A percentile compares a stretch with the other conserved stretches of the same genome.
Conservation (phyloP, 2,797 vertebrate species). For the Periophthalmus magnuspinnatus region DNA sequence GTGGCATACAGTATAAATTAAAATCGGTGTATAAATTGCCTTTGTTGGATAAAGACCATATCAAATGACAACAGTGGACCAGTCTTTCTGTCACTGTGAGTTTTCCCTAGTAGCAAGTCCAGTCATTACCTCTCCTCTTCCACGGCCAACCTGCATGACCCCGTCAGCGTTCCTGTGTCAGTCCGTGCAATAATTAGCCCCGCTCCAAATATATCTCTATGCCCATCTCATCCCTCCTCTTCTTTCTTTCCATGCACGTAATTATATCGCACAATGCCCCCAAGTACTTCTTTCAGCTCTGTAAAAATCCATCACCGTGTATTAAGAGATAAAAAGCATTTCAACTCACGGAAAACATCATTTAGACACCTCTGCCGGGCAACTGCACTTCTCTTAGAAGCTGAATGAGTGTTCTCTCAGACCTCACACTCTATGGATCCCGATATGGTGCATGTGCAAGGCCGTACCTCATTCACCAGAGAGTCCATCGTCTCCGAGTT, state of each 20-base stretch:
- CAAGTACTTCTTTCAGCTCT: slow-evolving; percentile 40
- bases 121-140: slow-evolving; percentile 23
- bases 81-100: slow-evolving; percentile 30
- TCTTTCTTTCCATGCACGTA: slow-evolving; percentile 38
- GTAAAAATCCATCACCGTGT: slow-evolving; percentile 45
- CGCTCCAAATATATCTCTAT: slow-evolving; percentile 45
- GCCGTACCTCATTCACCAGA: slow-evolving; percentile 88
- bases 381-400: slow-evolving; percentile 84
- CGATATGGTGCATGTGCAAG: slow-evolving; percentile 95
- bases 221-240: slow-evolving; percentile 19
- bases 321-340: slow-evolving; percentile 45
- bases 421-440: slow-evolving; percentile 98
- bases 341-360: slow-evolving; percentile 57
- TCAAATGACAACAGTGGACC: slow-evolving; percentile 31
- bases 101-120: slow-evolving; percentile 26
- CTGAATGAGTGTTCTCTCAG: slow-evolving; percentile 82
- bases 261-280: slow-evolving; percentile 39
- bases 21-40: slow-evolving; percentile 51
- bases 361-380: slow-evolving; percentile 83
- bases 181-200: slow-evolving; percentile 59
- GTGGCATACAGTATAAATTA: slow-evolving; percentile 36
- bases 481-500: slow-evolving; percentile 95
- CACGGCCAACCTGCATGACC: slow-evolving; percentile 41
- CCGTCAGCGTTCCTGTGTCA: slow-evolving; percentile 31
- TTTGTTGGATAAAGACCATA: slow-evolving; percentile 37